Base-by-base conservation (phyloP, 1,140 invertebrate species). In the Pogonomyrmex californicus region DNA sequence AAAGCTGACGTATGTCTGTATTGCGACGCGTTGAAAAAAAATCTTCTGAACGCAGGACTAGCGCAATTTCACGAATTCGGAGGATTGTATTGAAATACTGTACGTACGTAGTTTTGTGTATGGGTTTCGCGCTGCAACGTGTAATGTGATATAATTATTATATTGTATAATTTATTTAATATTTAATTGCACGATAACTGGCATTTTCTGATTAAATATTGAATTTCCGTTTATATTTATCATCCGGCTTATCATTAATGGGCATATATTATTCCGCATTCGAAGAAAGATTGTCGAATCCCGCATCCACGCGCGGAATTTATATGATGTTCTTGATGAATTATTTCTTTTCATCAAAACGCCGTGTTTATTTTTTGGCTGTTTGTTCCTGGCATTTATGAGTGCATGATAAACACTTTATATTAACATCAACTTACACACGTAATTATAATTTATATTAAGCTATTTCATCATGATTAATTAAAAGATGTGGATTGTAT, bases 381-480 rank as follows among this genome's bases (percentile, higher is more conserved):
- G 41, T 60, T 71, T 47, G 65, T 82, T 23, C 5, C 5, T 58
- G 51, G 30, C 54, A 58, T 82, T 82, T 60, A 47, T 7, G 44
- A 70, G 51, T 12, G 38, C 51, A 36, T 5, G 10, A 71, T 36
- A 82, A 82, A 82, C 38, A 81, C 23, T 81, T 58, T 44, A 70
- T 5, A 38, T 79, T 41, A 66, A 79, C 65, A 36, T 75, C 68
- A 83, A 62, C 68, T 83, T 49, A 62, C 4, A 66, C n/a, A 12
- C 41, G 36, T 56, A 70, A 70, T 81, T 56, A 44, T 83, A 75
- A 83, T 83, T 83, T 83, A 49, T 83, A 73, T 73, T 56, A 73
- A 82, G 41, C 54, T 23, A 47, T 83, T 47, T 60, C 12, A 75
- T 75, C 68, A 10, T 49, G 68, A 73, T 83, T 83, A 75, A 83